These are phyloP conservation scores for Sapayoa aenigma DNA, from an alignment of 2,113 vertebrate species.

Conservation along the genomic window DNA sequence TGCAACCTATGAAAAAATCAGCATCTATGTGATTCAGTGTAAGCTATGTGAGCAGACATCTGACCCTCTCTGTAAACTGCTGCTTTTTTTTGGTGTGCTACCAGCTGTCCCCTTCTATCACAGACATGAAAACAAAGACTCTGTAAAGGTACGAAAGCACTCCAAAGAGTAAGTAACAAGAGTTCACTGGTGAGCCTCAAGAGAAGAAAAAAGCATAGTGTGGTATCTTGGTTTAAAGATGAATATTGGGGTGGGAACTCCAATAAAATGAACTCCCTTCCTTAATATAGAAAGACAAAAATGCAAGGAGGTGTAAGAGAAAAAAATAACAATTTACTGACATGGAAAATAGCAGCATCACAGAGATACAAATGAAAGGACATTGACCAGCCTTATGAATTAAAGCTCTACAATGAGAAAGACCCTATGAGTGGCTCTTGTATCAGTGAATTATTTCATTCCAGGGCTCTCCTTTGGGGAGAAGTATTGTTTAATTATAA, in stretches of 20 bases:
- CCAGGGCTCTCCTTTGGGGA: background rate
- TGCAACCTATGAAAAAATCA: background rate
- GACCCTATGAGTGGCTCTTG: fast-evolving
- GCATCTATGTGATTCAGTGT: background rate
- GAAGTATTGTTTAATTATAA: background rate
- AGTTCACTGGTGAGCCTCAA: background rate
- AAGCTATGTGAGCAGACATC: background rate
- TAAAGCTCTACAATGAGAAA: background rate
- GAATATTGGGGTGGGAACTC: background rate
- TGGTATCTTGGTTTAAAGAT: background rate
- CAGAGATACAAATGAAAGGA: background rate
- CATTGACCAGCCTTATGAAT: background rate
- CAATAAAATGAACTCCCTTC: background rate
- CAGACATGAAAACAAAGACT: background rate
- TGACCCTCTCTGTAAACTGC: background rate
- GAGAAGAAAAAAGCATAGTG: background rate
- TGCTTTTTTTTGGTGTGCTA: background rate
- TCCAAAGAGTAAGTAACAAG: background rate
- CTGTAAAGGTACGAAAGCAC: background rate
- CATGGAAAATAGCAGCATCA: background rate
- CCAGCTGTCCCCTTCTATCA: background rate
- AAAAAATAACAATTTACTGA: background rate
- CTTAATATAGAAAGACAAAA: background rate
- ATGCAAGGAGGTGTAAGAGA: background rate
- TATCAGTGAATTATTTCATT: background rate